Percentiles rank a stretch among this genome's conserved stretches.
Conservation (phyloP, 2,797 vertebrate species). For the Cottoperca gobio region DNA sequence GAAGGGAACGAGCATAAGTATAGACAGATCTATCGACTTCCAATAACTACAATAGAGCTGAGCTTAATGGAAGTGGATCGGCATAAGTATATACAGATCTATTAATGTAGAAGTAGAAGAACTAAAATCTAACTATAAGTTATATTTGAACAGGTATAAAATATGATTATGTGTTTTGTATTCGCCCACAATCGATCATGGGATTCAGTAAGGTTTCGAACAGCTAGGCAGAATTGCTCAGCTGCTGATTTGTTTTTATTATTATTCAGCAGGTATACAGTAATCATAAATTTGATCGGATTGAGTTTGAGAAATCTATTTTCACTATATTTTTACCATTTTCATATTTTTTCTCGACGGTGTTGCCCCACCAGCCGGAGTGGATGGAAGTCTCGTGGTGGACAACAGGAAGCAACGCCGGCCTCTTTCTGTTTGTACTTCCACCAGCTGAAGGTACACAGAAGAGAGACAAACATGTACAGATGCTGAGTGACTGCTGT, state of each 20-base stretch:
- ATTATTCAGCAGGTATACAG: background rate
- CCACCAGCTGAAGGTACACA: constrained; percentile 71
- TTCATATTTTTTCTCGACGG: constrained; percentile 63
- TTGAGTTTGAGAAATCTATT: background rate
- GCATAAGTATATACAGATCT: too few species aligned
- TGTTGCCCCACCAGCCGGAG: constrained; percentile 80
- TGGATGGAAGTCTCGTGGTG: constrained; percentile 78
- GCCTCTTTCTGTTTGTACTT: constrained; percentile 70
- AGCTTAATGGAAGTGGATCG: too few species aligned
- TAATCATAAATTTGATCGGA: background rate
- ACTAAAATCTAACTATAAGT: background rate
- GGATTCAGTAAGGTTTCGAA: background rate
- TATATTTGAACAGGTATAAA: background rate
- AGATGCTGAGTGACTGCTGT: too few species aligned
- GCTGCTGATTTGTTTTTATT: background rate
- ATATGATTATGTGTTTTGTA: background rate
- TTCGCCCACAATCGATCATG: background rate
- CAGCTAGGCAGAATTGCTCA: background rate
- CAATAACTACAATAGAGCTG: too few species aligned
- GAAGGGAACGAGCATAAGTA: too few species aligned
- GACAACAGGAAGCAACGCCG: constrained; percentile 81
- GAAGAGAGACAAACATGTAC: background rate
- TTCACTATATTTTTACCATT: background rate
- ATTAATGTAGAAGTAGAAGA: background rate
- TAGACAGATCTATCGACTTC: too few species aligned